phyloP scores from a whole-genome alignment of 2,888 invertebrate genomes.

The Melanchra persicariae region DNA sequence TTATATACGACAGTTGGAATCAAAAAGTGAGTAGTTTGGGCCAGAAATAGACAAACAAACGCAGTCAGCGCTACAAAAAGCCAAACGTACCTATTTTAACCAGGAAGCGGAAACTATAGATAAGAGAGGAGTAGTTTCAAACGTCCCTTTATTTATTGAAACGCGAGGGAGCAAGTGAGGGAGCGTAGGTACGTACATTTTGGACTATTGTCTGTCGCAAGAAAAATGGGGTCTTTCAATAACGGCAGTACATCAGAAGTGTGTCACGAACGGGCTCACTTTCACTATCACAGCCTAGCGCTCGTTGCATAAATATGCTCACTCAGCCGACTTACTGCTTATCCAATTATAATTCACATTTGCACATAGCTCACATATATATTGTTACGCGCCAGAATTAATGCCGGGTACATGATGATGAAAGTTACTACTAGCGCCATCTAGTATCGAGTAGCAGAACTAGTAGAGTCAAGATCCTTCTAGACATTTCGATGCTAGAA shows the following conservation, averaged over 20 bases:
- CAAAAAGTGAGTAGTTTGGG: background rate
- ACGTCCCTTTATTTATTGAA: conserved; percentile 63
- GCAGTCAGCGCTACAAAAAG: conserved; percentile 18
- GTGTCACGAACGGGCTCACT: conserved; percentile 70
- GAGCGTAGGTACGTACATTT: conserved; percentile 48
- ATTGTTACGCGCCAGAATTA: too few relatives aligned
- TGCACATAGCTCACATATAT: conserved; percentile 9
- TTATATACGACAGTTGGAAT: background rate
- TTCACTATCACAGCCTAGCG: conserved; percentile 70
- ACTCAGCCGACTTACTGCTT: conserved; percentile 36
- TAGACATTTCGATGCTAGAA: too few relatives aligned
- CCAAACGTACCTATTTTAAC: conserved; percentile 25
- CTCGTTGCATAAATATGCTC: conserved; percentile 64
- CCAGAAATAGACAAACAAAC: conserved; percentile 11
- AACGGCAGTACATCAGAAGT: conserved; percentile 66
- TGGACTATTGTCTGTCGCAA: conserved; percentile 61
- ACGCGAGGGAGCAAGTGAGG: conserved; percentile 53
- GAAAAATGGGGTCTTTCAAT: conserved; percentile 63
- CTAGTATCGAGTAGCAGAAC: too few relatives aligned
- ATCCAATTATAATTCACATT: conserved; percentile 42
- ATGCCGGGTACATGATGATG: too few relatives aligned
- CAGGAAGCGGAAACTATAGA: conserved; percentile 65
- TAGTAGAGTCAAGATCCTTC: too few relatives aligned
- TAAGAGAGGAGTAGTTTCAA: conserved; percentile 59
- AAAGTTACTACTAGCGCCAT: too few relatives aligned